Conservation (phyloP, 1,140 invertebrate species). For the Drosophila orosa region DNA sequence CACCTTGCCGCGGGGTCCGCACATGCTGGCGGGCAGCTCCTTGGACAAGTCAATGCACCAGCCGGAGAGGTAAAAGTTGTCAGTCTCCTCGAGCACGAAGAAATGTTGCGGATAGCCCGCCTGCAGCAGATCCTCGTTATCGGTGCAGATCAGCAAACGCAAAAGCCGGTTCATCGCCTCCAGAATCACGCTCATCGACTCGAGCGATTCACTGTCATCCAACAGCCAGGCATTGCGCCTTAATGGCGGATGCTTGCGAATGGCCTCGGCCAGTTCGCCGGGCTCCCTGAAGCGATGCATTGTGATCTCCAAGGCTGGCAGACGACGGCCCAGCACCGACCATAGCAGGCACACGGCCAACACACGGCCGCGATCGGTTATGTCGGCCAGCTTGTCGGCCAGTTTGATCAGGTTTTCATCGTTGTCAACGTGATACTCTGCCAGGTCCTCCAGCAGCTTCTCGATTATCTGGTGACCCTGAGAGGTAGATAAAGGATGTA, state of each 20-base stretch:
- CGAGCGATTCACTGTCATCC: rapidly evolving
- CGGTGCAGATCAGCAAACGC: neutral
- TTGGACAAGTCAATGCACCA: conserved; percentile 4
- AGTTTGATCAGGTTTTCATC: neutral
- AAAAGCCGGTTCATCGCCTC: neutral
- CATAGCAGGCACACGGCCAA: conserved; percentile 31
- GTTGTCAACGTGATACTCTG: neutral
- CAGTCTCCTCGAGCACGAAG: neutral
- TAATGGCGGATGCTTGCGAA: neutral
- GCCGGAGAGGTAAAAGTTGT: neutral
- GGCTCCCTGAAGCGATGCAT: conserved; percentile 35
- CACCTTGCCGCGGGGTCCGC: neutral
- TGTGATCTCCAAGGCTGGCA: neutral
- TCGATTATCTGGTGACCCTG: conserved; percentile 21
- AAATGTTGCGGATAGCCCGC: conserved; percentile 29
- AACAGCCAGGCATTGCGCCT: neutral
- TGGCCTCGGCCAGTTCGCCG: conserved; percentile 7
- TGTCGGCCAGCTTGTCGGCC: neutral
- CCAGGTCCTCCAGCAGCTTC: conserved; percentile 9
- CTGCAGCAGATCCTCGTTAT: neutral
- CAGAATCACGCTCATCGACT: neutral
- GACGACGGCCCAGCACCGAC: neutral
- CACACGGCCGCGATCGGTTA: neutral
- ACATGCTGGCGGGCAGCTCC: neutral
- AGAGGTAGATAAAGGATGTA: neutral